Evolutionary conservation across 2,888 invertebrate genomes (phyloP), one percentile per base, ranked within the genome.

Genomic region (Cyclophora punctaria): DNA sequence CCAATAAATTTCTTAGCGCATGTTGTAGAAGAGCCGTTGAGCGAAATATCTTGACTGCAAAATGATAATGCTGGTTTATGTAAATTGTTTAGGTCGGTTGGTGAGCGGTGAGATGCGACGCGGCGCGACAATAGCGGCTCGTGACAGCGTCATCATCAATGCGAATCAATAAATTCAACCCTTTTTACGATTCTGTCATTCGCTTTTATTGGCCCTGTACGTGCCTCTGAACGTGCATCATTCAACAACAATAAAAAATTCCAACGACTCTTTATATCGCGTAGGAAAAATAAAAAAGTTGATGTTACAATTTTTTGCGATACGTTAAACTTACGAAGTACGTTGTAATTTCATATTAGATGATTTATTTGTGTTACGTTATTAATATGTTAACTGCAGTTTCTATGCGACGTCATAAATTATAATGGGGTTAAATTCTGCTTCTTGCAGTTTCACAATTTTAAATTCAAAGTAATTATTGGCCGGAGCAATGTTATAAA

Each of bases 161-260:
- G 75, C 64, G 78, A 83, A 82, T 84, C 83, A 83, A 85, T 86
- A 84, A 83, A 85, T 84, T 83, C 78, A 83, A 83, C 83, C 82
- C 82, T 77, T 83, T 85, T 84, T 85, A 85, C 75, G 81, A 83
- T 80, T 79, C 77, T 75, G 76, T 77, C 83, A 80, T 85, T 83
- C 75, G 69, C 57, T 84, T 86, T 86, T 85, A 87, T 85, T 79
- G 73, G 65, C 56, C 63, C 67, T 73, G 73, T 82, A 83, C 80
- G 81, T 78, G 80, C 70, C 72, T 69, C 74, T 68, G 70, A 74
- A 74, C 75, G 79, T 79, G 82, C 80, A 84, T 83, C 83, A 83
- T 83, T 80, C 77, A 62, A 66, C 59, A 70, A 63, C 73, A 75
- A 77, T 83, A 84, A 84, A 83, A 79, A 80, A 79, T 69, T 73